Percentiles rank a stretch among this genome's conserved stretches.
These are phyloP conservation scores for Microtus montanus DNA, from an alignment of 2,113 vertebrate species.

Conservation along the genomic window DNA sequence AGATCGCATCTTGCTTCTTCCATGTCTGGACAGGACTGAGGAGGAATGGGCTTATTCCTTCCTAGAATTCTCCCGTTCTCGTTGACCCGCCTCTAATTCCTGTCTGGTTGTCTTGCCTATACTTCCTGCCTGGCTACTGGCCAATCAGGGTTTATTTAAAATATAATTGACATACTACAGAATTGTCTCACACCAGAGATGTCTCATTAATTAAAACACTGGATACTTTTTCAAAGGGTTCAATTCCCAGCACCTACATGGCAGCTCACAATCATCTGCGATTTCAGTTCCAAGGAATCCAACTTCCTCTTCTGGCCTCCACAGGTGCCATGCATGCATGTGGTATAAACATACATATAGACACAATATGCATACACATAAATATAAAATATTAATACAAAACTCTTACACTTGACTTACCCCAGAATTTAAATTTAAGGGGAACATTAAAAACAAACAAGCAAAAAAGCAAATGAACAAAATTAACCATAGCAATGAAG, in stretches of 20 bases:
- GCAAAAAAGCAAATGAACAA: neutral
- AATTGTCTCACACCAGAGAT: neutral
- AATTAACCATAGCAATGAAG: neutral
- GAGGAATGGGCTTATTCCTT: too few species aligned
- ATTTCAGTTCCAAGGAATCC: neutral
- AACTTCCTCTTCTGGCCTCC: neutral
- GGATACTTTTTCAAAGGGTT: neutral
- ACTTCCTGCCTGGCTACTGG: too few species aligned
- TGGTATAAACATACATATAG: neutral
- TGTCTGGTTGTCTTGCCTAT: too few species aligned
- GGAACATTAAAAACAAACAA: neutral
- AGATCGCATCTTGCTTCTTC: too few species aligned
- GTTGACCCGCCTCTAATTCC: too few species aligned
- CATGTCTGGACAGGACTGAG: too few species aligned
- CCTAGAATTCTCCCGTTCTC: too few species aligned
- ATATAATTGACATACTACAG: too few species aligned
- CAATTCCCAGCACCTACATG: neutral
- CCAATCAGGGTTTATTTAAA: too few species aligned
- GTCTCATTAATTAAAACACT: neutral
- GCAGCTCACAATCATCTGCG: neutral
- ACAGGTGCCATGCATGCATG: neutral
- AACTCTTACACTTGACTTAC: neutral
- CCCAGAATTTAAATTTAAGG: neutral
- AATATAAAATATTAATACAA: neutral
- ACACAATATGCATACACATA: neutral